phyloP scores from a whole-genome alignment of 2,797 vertebrate species.

The Chelidonichthys spinosus region DNA sequence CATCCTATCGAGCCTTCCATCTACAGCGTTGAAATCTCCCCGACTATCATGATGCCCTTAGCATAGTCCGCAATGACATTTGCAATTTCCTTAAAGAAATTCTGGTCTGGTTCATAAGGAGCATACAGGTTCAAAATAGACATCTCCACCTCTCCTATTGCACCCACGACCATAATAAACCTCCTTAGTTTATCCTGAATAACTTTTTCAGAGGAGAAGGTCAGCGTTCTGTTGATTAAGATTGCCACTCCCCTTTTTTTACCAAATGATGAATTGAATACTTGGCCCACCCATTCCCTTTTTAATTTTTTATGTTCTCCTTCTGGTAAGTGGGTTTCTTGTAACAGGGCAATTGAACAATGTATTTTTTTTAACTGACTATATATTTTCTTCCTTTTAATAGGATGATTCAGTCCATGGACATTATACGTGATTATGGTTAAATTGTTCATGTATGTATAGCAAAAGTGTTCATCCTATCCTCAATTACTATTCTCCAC shows the following conservation, averaged over 20 bases:
- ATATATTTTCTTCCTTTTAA: background rate
- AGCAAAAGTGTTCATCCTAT: too few relatives aligned
- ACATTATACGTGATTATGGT: background rate
- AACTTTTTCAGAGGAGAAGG: background rate
- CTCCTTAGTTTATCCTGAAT: constrained; percentile 2
- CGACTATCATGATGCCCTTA: background rate
- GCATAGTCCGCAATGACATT: constrained; percentile 1
- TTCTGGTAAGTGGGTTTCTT: background rate
- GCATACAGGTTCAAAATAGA: constrained; percentile 32
- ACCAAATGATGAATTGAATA: background rate
- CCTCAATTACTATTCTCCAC: background rate
- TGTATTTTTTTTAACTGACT: background rate
- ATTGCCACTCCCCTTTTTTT: constrained; percentile 7
- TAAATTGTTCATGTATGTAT: background rate
- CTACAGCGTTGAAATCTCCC: background rate
- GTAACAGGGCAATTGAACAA: background rate
- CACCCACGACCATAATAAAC: background rate
- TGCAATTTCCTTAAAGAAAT: constrained; percentile 13
- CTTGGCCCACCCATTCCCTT: background rate
- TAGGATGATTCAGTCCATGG: background rate
- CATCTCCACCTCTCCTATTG: background rate
- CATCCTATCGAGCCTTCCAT: background rate
- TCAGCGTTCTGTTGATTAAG: background rate
- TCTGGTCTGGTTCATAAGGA: constrained; percentile 1
- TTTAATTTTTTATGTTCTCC: background rate